These are phyloP conservation scores for Setipinna tenuifilis DNA, from an alignment of 2,797 vertebrate species.

Conservation along the genomic window DNA sequence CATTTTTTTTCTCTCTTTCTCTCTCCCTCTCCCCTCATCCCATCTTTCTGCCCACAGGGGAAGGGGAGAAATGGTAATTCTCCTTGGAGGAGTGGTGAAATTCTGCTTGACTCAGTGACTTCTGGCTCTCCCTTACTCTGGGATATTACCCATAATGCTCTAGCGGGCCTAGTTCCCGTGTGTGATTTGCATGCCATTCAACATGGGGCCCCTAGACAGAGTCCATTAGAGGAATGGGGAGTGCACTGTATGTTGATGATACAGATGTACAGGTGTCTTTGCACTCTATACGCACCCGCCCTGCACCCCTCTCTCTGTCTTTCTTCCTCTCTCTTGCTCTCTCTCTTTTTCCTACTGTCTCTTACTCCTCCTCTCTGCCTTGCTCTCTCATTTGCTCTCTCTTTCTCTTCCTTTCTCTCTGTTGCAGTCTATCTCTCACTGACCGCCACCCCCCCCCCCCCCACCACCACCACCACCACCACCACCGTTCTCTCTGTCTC, in stretches of 20 bases:
- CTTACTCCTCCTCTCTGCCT: slow-evolving; percentile 30
- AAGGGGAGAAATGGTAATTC: slow-evolving; percentile 68
- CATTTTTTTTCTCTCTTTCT: slow-evolving; percentile 18
- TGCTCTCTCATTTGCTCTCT: too few relatives aligned
- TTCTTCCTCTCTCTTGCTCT: too few relatives aligned
- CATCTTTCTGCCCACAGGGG: slow-evolving; percentile 53
- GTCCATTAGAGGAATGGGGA: slow-evolving; percentile 25
- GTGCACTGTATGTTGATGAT: slow-evolving; percentile 57
- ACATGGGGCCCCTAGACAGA: slow-evolving; percentile 45
- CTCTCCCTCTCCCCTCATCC: slow-evolving; percentile 48
- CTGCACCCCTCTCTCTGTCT: too few relatives aligned
- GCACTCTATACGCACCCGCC: too few relatives aligned
- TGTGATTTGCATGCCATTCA: slow-evolving; percentile 57
- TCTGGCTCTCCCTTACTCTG: slow-evolving; percentile 55
- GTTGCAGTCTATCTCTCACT: too few relatives aligned
- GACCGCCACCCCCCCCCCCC: too few relatives aligned
- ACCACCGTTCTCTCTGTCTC: slow-evolving; percentile 33
- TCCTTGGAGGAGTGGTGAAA: slow-evolving; percentile 65
- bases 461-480: too few relatives aligned
- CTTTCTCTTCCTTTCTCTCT: too few relatives aligned
- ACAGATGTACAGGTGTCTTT: slow-evolving; percentile 66
- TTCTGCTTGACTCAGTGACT: slow-evolving; percentile 72
- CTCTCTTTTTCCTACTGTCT: slow-evolving; percentile 48
- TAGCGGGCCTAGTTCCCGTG: slow-evolving; percentile 47
- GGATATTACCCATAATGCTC: slow-evolving; percentile 61